Evolutionary conservation across 30 jellyfish, hydroid and myxozoan species (phyloP).

Genomic region (Clytia hemisphaerica): DNA sequence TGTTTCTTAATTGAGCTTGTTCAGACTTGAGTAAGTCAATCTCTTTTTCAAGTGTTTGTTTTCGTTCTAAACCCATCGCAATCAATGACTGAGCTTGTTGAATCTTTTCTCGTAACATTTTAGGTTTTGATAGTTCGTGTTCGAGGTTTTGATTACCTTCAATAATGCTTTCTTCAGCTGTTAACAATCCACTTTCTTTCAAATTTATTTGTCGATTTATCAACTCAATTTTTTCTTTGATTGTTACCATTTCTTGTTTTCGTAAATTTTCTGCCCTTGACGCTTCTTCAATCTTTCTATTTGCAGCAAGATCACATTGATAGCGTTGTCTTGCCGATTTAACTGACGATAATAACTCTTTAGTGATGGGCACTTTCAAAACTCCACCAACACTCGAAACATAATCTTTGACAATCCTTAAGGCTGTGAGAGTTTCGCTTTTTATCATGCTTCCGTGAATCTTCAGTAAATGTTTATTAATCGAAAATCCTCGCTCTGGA

Average conservation of each 20-base stretch:
- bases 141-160: slow-evolving; percentile 27
- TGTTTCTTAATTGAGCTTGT: no score
- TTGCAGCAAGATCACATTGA: not conserved
- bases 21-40: not conserved
- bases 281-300: slow-evolving; percentile 6
- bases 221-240: slow-evolving; percentile 10
- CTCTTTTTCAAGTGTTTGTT: slow-evolving; percentile 4
- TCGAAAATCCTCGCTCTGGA: slow-evolving; percentile 38
- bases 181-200: slow-evolving; percentile 7
- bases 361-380: slow-evolving; percentile 6
- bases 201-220: not conserved
- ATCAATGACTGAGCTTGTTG: slow-evolving; percentile 29
- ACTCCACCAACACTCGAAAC: slow-evolving; percentile 30
- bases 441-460: slow-evolving; percentile 28
- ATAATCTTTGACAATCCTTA: slow-evolving; percentile 16
- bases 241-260: slow-evolving; percentile 1
- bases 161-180: slow-evolving; percentile 24
- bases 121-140: slow-evolving; percentile 10
- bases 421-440: slow-evolving; percentile 25
- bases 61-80: slow-evolving; percentile 24
- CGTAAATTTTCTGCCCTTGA: not conserved
- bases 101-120: not conserved
- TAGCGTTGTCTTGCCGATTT: not conserved
- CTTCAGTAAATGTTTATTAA: slow-evolving; percentile 19
- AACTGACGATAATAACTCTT: slow-evolving; percentile 2